Base-by-base conservation (phyloP, 2,113 vertebrate species). In the Lampris megalopsis region DNA sequence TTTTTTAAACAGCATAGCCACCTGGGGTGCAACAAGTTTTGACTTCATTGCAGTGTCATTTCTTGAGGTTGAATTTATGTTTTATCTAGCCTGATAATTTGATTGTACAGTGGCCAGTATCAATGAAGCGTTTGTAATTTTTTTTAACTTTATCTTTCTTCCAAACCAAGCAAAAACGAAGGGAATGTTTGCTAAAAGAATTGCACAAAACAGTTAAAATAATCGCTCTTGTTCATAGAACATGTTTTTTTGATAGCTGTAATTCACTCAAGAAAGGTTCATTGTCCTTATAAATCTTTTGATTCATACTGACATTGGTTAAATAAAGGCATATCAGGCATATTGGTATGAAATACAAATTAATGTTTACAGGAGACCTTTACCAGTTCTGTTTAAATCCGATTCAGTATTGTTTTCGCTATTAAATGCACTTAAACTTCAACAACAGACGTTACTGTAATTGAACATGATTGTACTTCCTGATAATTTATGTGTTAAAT, bases 301-400 rank as follows among this genome's bases (percentile, higher is more conserved):
- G 2, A 61, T 61, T 61, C n/a, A 10, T 7, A 60, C 1, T 24
- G 62, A 9, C 8, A 36, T 54, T 7, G 11, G 5, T 67, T 24
- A 11, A 72, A n/a, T 66, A 7, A 84, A 88, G 81, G 79, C 66
- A 74, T 79, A 64, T 78, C 36, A 62, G 61, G 50, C 49, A 52
- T 9, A 54, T 59, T 5, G 9, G 6, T 40, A 40, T 8, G 61
- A 41, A 57, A 68, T 1, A 64, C 24, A 48, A 45, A 43, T 64
- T 6, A 24, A 41, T 24, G 10, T 2, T 37, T 60, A 24, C 2
- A 35, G 49, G 57, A 40, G 0, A 0, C 2, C 1, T 0, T 9
- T 1, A 36, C 0, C 76, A 36, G 42, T 36, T 71, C 56, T 45
- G 24, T 24, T 24, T 24, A 24, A 24, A 24, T 24, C 24, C 24